Conservation (phyloP, 1,140 invertebrate species). For the Holcopasites calliopsidis region DNA sequence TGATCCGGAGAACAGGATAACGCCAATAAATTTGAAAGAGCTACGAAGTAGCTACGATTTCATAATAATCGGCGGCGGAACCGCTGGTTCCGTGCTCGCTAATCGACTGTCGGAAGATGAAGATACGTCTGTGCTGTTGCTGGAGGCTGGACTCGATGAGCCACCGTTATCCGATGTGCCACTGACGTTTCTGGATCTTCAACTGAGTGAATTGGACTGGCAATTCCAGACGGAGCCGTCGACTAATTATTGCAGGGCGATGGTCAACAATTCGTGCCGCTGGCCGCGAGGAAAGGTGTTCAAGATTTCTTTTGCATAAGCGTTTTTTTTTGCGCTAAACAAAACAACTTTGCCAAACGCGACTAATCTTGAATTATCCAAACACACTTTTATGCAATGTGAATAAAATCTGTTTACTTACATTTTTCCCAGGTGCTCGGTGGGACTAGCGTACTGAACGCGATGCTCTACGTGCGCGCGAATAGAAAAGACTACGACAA, state of each 20-base stretch:
- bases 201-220: conserved; percentile 88
- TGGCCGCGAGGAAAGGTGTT: conserved; percentile 88
- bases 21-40: conserved; percentile 75
- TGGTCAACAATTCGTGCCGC: conserved; percentile 82
- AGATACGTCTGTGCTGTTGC: conserved; percentile 85
- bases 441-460: conserved; percentile 91
- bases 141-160: conserved; percentile 93
- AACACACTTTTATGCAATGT: too few species aligned
- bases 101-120: conserved; percentile 86
- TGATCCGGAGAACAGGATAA: conserved; percentile 81
- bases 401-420: too few species aligned
- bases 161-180: conserved; percentile 87
- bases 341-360: too few species aligned
- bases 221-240: conserved; percentile 88
- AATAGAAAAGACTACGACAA: conserved; percentile 91
- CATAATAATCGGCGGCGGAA: conserved; percentile 90
- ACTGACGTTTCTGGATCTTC: conserved; percentile 85
- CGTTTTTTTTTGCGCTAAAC: neutral
- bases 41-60: conserved; percentile 85
- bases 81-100: conserved; percentile 90
- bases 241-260: conserved; percentile 83
- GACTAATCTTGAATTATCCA: neutral
- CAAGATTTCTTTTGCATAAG: too few species aligned
- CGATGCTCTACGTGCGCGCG: conserved; percentile 93
- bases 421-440: conserved; percentile 83